Base-by-base conservation (phyloP, 1,140 invertebrate species). In the Uloborus diversus region DNA sequence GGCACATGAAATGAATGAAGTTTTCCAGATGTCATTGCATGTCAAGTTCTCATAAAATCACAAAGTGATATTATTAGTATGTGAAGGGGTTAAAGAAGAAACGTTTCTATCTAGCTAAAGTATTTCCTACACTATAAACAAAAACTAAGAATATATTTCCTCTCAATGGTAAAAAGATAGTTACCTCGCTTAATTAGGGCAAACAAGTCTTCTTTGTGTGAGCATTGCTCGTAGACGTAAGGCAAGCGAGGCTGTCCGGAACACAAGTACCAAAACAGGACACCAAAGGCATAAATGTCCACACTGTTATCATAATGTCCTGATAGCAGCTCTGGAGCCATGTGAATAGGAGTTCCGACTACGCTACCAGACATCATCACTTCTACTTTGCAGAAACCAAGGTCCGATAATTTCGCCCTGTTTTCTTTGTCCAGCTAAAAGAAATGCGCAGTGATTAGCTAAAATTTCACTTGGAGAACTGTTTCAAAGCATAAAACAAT, bases 281-380 rank as follows among this genome's bases (percentile, higher is more conserved):
- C 94, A 1, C 94, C 95, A 86, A 97, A 96, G 1, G 94, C 94
- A 85, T 96, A 96, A 2, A 96, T 92, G 85, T 97, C 94, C n/a
- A 97, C 94, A 75, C 91, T 92, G 82, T 92, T 93, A 84, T 95
- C 93, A 84, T 96, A 96, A 80, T 91, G 90, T 0, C 93, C 92
- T 28, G 90, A 91, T 47, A 96, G 89, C 23, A 97, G 88, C 87
- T 97, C 94, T 0, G 95, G 95, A 32, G 94, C 94, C 95, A 97
- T 96, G 85, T 96, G 94, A 78, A 96, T 94, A 0, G 94, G 95
- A 5, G 94, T 96, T 20, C 94, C 94, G 14, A 94, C 93, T 62
- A 94, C 90, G 81, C 92, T 93, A 2, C 89, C 94, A 3, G 93
- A 95, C 90, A 96, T 94, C 91, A 96, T 95, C 0, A 94, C 94